A percentile compares a stretch with the other conserved stretches of the same genome.
These are phyloP conservation scores for Zoanthus gigantus DNA, from an alignment of 92 coral and sea anemone genomes.

Conservation along the genomic window DNA sequence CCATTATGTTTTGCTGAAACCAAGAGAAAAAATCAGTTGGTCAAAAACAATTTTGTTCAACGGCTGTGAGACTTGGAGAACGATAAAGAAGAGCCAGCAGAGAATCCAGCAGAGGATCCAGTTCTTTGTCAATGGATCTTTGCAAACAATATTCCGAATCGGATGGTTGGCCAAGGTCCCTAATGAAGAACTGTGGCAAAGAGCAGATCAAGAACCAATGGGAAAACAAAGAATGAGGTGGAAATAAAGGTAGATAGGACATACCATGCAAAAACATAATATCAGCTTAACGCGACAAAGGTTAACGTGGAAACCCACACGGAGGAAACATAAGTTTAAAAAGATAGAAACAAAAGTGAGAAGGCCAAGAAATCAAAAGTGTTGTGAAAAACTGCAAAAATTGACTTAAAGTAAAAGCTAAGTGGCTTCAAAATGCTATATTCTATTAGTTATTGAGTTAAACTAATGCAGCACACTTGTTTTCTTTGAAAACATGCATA, in stretches of 20 bases:
- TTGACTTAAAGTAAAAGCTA: too few species aligned
- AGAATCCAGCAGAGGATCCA: background rate
- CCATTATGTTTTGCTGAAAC: too few species aligned
- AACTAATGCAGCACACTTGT: too few species aligned
- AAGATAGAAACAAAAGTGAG: background rate
- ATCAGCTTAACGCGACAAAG: background rate
- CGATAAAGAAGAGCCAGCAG: too few species aligned
- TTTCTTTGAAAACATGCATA: too few species aligned
- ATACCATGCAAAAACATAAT: background rate
- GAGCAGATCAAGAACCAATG: background rate
- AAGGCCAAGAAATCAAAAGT: background rate
- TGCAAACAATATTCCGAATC: background rate
- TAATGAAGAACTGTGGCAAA: background rate
- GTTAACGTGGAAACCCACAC: background rate
- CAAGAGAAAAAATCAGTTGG: too few species aligned
- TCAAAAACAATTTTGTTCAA: too few species aligned
- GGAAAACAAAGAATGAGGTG: background rate
- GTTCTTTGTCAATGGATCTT: slow-evolving; percentile 4
- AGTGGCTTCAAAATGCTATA: too few species aligned
- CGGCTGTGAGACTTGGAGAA: background rate
- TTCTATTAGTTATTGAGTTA: too few species aligned
- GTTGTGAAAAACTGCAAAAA: too few species aligned
- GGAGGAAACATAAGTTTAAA: too few species aligned
- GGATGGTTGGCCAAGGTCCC: background rate
- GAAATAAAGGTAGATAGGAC: slow-evolving; percentile 11